Conservation (phyloP, 2,113 vertebrate species). For the Hippopotamus amphibius region DNA sequence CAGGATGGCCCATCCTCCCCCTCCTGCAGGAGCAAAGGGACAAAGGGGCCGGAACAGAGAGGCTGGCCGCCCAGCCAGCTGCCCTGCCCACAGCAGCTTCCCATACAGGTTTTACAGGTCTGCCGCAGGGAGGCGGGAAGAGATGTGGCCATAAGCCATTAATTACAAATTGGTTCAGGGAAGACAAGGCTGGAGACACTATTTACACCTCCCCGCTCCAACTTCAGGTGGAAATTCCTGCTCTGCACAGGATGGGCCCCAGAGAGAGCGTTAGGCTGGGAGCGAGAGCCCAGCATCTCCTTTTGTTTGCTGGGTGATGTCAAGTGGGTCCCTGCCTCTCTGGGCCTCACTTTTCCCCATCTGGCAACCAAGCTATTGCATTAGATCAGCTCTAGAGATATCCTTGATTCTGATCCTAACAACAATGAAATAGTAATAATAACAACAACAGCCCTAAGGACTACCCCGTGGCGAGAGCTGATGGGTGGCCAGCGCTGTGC, state of each 20-base stretch:
- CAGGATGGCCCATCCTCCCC: neutral
- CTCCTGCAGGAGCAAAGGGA: neutral
- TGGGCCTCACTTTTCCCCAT: neutral
- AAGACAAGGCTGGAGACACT: neutral
- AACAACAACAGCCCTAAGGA: rapidly evolving
- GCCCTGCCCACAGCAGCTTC: slow-evolving; percentile 21
- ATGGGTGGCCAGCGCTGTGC: rapidly evolving
- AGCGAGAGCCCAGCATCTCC: rapidly evolving
- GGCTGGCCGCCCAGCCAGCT: neutral
- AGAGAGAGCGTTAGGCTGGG: rapidly evolving
- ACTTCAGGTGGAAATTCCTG: neutral
- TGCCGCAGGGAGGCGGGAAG: neutral
- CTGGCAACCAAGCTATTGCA: neutral
- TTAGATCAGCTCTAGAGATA: neutral
- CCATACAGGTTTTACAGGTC: slow-evolving; percentile 72
- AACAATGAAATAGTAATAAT: neutral
- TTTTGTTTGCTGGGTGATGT: rapidly evolving
- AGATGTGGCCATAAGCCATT: neutral
- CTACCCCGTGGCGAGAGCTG: rapidly evolving
- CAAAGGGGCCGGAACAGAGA: slow-evolving; percentile 48
- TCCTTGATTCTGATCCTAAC: too few relatives aligned
- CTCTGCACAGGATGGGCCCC: neutral
- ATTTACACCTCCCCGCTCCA: neutral
- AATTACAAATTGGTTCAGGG: slow-evolving; percentile 75
- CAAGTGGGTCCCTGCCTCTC: rapidly evolving